Percentiles rank a stretch among this genome's conserved stretches.
Evolutionary conservation across 2,113 vertebrate genomes (phyloP).

Genomic region (Ginglymostoma cirratum): DNA sequence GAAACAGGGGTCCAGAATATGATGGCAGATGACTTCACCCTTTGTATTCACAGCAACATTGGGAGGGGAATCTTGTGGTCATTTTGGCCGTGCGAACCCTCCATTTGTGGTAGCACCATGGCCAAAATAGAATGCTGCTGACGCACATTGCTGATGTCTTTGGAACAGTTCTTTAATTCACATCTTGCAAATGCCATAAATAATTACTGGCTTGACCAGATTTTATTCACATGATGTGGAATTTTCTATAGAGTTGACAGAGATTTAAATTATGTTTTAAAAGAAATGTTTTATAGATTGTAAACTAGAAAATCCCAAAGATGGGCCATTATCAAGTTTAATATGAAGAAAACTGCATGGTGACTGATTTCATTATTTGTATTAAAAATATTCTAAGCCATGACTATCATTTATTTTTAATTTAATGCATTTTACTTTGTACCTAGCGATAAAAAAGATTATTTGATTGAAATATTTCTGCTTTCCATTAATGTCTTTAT

Average conservation of each 20-base stretch:
- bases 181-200: not conserved
- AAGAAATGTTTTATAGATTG: not conserved
- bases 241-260: not conserved
- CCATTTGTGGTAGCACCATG: not conserved
- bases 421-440: slow-evolving; percentile 40
- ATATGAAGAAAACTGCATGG: slow-evolving; percentile 4
- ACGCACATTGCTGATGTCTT: not conserved
- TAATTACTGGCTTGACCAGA: slow-evolving; percentile 1
- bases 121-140: not conserved
- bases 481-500: slow-evolving; percentile 68
- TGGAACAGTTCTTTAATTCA: not conserved
- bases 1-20: not conserved
- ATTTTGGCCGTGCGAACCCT: not conserved
- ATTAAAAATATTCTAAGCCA: slow-evolving; percentile 40
- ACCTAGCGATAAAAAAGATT: slow-evolving; percentile 57
- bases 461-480: slow-evolving; percentile 68
- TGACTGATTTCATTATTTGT: slow-evolving; percentile 36
- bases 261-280: not conserved
- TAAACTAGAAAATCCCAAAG: not conserved
- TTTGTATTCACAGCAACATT: not conserved
- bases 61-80: not conserved
- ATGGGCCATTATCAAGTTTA: slow-evolving; percentile 18
- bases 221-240: slow-evolving; percentile 4
- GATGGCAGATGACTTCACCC: not conserved
- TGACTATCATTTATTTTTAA: slow-evolving; percentile 28